A percentile compares a stretch with the other conserved stretches of the same genome.
phyloP scores from a whole-genome alignment of 1,140 invertebrate species.

The Littorina saxatilis region DNA sequence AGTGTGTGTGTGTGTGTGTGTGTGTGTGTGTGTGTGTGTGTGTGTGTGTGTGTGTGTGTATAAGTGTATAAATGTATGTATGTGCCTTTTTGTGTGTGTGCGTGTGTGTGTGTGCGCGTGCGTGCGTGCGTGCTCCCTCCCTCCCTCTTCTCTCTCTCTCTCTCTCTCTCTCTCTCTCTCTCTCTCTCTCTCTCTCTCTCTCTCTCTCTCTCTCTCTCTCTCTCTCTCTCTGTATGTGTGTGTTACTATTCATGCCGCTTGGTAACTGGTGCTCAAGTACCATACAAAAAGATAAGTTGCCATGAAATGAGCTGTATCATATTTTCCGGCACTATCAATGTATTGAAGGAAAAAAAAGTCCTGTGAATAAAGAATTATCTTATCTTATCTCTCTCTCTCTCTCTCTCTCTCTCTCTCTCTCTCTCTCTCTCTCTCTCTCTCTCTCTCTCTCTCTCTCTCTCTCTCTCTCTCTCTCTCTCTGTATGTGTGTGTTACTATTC shows the following conservation, averaged over 20 bases:
- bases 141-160: background rate
- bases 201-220: constrained; percentile 8
- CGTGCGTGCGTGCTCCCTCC: background rate
- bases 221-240: background rate
- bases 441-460: constrained; percentile 15
- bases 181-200: constrained; percentile 15
- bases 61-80: background rate
- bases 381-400: too few relatives aligned
- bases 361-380: too few relatives aligned
- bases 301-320: too few relatives aligned
- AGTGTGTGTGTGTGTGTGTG: constrained; percentile 9
- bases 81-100: background rate
- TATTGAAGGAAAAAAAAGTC: too few relatives aligned
- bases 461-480: constrained; percentile 8
- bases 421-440: constrained; percentile 15
- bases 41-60: background rate
- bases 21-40: background rate
- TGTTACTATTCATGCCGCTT: background rate
- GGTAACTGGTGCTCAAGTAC: background rate
- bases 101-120: too few relatives aligned
- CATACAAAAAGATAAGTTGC: too few relatives aligned
- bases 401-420: too few relatives aligned
- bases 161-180: constrained; percentile 15
- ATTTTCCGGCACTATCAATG: too few relatives aligned
- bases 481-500: background rate